Base-by-base conservation (phyloP, 2,113 vertebrate species). In the Chelonoidis abingdonii region DNA sequence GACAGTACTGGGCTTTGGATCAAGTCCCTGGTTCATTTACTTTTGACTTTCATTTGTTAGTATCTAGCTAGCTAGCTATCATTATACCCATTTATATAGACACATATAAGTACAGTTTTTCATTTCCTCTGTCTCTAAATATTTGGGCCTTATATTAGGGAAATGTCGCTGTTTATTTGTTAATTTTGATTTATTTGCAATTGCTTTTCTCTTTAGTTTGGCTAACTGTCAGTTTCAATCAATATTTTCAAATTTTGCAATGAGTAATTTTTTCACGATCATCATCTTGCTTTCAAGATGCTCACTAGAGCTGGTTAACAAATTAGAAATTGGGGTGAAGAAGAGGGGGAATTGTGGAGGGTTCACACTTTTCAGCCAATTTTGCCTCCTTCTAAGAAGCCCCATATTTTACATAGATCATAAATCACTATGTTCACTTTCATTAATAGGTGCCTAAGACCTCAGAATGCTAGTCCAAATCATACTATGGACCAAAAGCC, bases 161-260 rank as follows among this genome's bases (percentile, higher is more conserved):
- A 90, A 89, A 90, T 56, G 93, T 86, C 82, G 85, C 94, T 90
- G 93, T 96, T 89, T 59, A 6, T 27, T 59, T 57, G 86, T 41
- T 76, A 81, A 94, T 91, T 94, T 94, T 14, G 92, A 97, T 97
- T 95, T 94, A 91, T 92, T 97, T 97, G 95, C 92, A 91, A 96
- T 86, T 53, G 41, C 0, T 54, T 95, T 89, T 92, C 89, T 91
- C 90, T 92, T 91, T 95, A 91, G 85, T 79, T 95, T 81, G 41
- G 41, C n/a, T 96, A 97, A 97, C 97, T 96, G 94, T 95, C 97
- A 96, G 94, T 0, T 88, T 95, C 95, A 86, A 94, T 96, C 93
- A 97, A 96, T 97, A 95, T 97, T 96, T 96, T 95, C 95, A 95
- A 91, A 92, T 59, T 94, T 90, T 92, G 59, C 93, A 94, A 16